phyloP scores from a whole-genome alignment of 1,140 invertebrate genomes.

The Apis dorsata region DNA sequence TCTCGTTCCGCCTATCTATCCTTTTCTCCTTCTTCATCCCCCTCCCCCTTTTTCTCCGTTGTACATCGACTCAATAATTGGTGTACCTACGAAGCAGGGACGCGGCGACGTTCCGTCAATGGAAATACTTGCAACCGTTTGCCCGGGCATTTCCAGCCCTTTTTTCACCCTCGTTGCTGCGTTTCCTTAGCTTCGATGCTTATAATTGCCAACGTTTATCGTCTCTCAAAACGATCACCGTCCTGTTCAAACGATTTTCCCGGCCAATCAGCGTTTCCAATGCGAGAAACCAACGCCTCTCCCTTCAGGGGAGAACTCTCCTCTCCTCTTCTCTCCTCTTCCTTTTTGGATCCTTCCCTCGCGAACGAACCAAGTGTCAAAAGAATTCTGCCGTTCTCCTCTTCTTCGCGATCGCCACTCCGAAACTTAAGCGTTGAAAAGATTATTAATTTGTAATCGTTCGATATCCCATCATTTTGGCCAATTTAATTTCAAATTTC shows the following conservation, averaged over 20 bases:
- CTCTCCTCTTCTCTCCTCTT: not conserved
- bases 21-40: slow-evolving; percentile 49
- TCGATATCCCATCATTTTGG: too few relatives aligned
- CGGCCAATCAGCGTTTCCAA: slow-evolving; percentile 27
- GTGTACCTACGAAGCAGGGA: slow-evolving; percentile 69
- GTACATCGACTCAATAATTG: slow-evolving; percentile 72
- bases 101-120: slow-evolving; percentile 58
- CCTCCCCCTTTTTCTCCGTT: slow-evolving; percentile 46
- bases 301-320: not conserved
- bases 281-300: not conserved
- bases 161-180: slow-evolving; percentile 60
- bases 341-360: too few relatives aligned
- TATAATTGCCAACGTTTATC: slow-evolving; percentile 59
- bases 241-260: slow-evolving; percentile 25
- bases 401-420: too few relatives aligned
- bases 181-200: slow-evolving; percentile 70
- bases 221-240: slow-evolving; percentile 38
- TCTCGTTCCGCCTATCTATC: slow-evolving; percentile 35
- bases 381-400: too few relatives aligned
- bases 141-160: slow-evolving; percentile 50
- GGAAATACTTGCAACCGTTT: slow-evolving; percentile 70
- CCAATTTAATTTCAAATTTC: too few relatives aligned
- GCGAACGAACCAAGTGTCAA: too few relatives aligned
- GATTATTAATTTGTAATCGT: too few relatives aligned
- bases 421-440: too few relatives aligned